Percentiles rank a stretch among this genome's conserved stretches.
These are phyloP conservation scores for Lasioglossum villosulum DNA, from an alignment of 2,888 invertebrate genomes.

Conservation along the genomic window DNA sequence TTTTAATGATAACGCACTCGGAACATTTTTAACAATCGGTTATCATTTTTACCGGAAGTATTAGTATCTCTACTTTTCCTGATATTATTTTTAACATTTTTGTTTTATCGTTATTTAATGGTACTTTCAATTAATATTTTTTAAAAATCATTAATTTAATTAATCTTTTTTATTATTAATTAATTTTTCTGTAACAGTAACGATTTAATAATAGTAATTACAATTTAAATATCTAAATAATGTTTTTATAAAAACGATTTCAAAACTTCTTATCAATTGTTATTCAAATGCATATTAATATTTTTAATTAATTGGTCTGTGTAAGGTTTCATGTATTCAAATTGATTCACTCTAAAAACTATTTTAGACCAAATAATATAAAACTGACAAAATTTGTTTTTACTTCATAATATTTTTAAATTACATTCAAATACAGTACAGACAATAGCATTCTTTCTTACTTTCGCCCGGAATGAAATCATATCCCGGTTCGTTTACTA, in stretches of 20 bases:
- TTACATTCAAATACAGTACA: background rate
- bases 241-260: too few species aligned
- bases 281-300: too few species aligned
- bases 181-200: background rate
- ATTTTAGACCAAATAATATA: background rate
- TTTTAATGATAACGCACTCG: background rate
- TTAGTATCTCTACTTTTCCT: background rate
- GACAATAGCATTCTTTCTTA: background rate
- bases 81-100: background rate
- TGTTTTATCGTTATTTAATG: background rate
- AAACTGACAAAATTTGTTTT: background rate
- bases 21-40: background rate
- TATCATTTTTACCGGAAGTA: background rate
- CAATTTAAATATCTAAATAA: too few species aligned
- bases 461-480: background rate
- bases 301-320: background rate
- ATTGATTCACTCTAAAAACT: background rate
- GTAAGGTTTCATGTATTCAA: background rate
- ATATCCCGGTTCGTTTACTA: background rate
- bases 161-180: too few species aligned
- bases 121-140: too few species aligned
- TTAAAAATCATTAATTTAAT: too few species aligned
- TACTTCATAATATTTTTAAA: background rate
- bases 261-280: background rate
- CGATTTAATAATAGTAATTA: background rate